Conservation (phyloP, 2,113 vertebrate species). For the Gorsachius goisagi region DNA sequence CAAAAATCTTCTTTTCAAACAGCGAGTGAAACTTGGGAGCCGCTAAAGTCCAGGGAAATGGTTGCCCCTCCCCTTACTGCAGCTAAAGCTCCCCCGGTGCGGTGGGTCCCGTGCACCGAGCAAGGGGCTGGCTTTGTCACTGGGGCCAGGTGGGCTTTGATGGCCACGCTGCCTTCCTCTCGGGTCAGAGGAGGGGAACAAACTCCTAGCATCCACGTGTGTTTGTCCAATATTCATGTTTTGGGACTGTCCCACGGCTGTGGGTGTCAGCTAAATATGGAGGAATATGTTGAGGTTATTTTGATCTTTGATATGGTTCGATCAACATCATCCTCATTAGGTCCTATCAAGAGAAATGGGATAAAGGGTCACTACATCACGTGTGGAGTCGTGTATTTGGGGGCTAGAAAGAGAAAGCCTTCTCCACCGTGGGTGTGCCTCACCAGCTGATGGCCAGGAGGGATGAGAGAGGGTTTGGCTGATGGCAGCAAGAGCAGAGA, state of each 20-base stretch:
- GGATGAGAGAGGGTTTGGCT: neutral
- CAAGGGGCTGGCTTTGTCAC: neutral
- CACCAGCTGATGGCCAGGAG: neutral
- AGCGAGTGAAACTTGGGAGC: accelerated
- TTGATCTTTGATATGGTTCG: neutral
- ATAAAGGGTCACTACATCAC: neutral
- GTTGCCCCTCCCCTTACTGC: neutral
- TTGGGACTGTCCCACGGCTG: neutral
- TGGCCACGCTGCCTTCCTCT: neutral
- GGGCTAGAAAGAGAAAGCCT: neutral
- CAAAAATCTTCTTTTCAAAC: neutral
- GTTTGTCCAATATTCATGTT: neutral
- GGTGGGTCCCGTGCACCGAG: accelerated
- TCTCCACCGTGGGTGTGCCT: neutral
- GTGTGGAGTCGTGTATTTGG: neutral
- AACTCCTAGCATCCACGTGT: accelerated
- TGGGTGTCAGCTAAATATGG: neutral
- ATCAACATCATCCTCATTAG: neutral
- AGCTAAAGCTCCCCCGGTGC: neutral
- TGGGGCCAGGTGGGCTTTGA: neutral
- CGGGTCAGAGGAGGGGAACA: neutral
- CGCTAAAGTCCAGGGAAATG: neutral
- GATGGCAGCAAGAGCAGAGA: neutral
- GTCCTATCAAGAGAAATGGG: neutral
- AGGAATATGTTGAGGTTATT: neutral